phyloP scores from a whole-genome alignment of 2,888 invertebrate genomes.

The Himalopsyche anomala region DNA sequence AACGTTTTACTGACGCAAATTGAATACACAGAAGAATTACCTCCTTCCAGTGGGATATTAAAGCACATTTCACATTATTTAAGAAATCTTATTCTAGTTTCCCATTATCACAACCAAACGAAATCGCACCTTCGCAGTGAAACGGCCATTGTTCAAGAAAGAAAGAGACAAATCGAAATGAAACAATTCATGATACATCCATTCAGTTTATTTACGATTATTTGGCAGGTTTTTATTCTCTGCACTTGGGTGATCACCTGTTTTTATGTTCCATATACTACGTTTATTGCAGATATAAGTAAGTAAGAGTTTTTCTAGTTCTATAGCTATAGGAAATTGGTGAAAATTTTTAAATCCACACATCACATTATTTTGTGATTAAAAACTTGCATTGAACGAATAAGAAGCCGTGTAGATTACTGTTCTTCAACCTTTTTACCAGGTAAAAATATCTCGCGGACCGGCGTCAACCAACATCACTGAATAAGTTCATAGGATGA shows the following conservation, averaged over 20 bases:
- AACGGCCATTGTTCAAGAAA: conserved; percentile 50
- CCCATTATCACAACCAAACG: conserved; percentile 29
- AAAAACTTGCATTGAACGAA: too few species aligned
- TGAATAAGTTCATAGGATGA: too few species aligned
- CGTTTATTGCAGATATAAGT: conserved; percentile 39
- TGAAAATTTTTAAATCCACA: too few species aligned
- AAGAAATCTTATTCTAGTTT: conserved; percentile 35
- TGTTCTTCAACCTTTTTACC: too few species aligned
- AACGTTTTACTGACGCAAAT: background rate
- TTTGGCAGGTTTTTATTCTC: conserved; percentile 50
- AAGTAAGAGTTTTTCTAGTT: background rate
- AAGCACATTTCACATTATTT: background rate
- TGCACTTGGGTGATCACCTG: conserved; percentile 45
- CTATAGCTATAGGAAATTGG: too few species aligned
- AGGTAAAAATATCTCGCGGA: too few species aligned
- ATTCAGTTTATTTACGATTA: conserved; percentile 53
- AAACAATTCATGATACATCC: conserved; percentile 62
- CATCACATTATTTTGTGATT: too few species aligned
- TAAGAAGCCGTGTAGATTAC: too few species aligned
- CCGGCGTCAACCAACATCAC: too few species aligned
- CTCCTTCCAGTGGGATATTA: background rate
- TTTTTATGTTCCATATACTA: conserved; percentile 47
- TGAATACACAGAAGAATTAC: background rate
- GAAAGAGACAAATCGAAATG: conserved; percentile 44
- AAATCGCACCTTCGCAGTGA: conserved; percentile 48